Evolutionary conservation across 2,797 vertebrate species (phyloP), one percentile per base, ranked within the genome.

Genomic region (Xerus rutilus): DNA sequence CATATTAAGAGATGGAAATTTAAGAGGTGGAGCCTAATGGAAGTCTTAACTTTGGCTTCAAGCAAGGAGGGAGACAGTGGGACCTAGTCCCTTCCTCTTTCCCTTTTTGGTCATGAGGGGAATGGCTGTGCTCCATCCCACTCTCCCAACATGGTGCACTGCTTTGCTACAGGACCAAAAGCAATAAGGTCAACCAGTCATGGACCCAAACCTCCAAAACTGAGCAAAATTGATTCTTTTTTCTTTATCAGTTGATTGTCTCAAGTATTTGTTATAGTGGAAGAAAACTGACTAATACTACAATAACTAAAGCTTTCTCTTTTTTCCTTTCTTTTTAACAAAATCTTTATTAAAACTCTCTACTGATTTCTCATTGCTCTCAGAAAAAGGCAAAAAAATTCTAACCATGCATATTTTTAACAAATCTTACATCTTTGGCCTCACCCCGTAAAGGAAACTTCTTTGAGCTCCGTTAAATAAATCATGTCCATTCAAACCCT

Each of bases 391-490:
- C 11, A 32, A 74, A 21, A 74, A 64, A 59, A n/a, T 13, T 69
- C 64, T 32, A 92, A 69, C 1, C 57, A 49, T 7, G 0, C 6
- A 49, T 7, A 0, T 6, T 83, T 23, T 89, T 64, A 47, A 25
- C 15, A 5, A 89, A 30, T 72, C 14, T 49, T 59, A 20, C 7
- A 30, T 32, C 30, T 74, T 78, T 28, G 85, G 4, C 15, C 20
- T 91, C 54, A 89, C 30, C 11, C 9, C 30, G 52, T 28, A 83
- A 21, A 43, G 0, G 21, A 13, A 11, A 10, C 30, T 74, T 67
- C 30, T 85, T 86, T 59, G 64, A 89, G 57, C 4, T 73, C 4
- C 67, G n/a, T 72, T n/a, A 92, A 74, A 47, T 49, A 72, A 86
- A 13, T 69, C 28, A 43, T 35, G 20, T 1, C 25, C 39, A 91